Evolutionary conservation across 2,113 vertebrate genomes (phyloP).

Genomic region (Ailuropoda melanoleuca): DNA sequence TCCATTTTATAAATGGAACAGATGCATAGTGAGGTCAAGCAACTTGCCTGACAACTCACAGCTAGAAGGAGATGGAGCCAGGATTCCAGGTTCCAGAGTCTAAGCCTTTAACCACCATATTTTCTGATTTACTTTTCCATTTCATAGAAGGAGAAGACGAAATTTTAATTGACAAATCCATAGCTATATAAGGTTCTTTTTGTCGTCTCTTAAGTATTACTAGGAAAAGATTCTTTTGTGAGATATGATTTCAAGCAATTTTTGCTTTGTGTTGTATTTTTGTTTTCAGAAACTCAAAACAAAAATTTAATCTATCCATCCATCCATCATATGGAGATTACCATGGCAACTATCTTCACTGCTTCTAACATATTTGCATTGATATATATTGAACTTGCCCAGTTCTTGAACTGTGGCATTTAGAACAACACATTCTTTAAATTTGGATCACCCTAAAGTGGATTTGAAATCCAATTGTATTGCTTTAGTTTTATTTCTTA

Average conservation of each 20-base stretch:
- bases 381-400: conserved; percentile 45
- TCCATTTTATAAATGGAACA: background rate
- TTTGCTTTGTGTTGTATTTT: conserved; percentile 50
- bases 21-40: background rate
- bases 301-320: conserved; percentile 55
- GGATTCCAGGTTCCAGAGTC: background rate
- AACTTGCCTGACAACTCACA: background rate
- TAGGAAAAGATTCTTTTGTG: background rate
- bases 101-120: background rate
- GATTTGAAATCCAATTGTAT: conserved; percentile 21
- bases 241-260: conserved; percentile 22
- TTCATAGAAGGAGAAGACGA: conserved; percentile 9
- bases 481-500: background rate
- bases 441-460: conserved; percentile 23
- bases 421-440: conserved; percentile 51
- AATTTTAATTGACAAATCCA: conserved; percentile 9
- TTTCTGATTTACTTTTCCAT: background rate
- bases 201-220: background rate
- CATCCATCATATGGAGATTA: conserved; percentile 53
- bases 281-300: conserved; percentile 59
- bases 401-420: conserved; percentile 55
- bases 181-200: background rate
- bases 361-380: conserved; percentile 48
- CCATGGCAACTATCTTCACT: conserved; percentile 47
- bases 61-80: background rate